phyloP scores from a whole-genome alignment of 2,113 vertebrate species.

The Lycaon pictus region DNA sequence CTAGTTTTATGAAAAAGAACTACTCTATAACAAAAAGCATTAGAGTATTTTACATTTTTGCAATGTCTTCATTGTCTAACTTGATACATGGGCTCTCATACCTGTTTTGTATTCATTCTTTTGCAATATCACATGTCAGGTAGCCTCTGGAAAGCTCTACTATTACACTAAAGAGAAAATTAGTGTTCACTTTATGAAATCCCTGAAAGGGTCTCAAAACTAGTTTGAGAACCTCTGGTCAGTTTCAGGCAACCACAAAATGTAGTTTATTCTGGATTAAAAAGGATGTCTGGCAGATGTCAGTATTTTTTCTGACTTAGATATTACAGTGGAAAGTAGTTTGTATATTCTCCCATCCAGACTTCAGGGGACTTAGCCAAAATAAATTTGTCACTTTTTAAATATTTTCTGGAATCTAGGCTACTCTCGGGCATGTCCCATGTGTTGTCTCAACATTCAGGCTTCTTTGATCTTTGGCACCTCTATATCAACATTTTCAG shows the following conservation, averaged over 20 bases:
- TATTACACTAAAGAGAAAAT: neutral
- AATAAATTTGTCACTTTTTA: neutral
- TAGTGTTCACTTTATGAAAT: neutral
- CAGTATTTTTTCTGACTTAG: neutral
- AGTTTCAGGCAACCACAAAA: neutral
- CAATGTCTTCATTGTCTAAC: neutral
- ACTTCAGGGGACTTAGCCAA: neutral
- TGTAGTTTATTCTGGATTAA: neutral
- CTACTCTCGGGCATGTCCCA: neutral
- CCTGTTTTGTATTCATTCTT: neutral
- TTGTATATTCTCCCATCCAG: neutral
- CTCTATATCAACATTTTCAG: neutral
- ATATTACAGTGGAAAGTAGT: neutral
- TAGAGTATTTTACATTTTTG: neutral
- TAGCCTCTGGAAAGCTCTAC: neutral
- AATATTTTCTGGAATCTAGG: neutral
- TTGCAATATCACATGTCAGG: neutral
- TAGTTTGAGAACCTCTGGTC: neutral
- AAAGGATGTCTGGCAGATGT: neutral
- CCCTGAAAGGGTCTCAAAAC: neutral
- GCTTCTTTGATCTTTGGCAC: neutral
- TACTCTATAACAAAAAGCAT: neutral
- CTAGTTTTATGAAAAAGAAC: neutral
- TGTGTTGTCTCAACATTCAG: neutral
- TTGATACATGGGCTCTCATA: neutral